Evolutionary conservation across 2,113 vertebrate genomes (phyloP).

Genomic region (Proteles cristata): DNA sequence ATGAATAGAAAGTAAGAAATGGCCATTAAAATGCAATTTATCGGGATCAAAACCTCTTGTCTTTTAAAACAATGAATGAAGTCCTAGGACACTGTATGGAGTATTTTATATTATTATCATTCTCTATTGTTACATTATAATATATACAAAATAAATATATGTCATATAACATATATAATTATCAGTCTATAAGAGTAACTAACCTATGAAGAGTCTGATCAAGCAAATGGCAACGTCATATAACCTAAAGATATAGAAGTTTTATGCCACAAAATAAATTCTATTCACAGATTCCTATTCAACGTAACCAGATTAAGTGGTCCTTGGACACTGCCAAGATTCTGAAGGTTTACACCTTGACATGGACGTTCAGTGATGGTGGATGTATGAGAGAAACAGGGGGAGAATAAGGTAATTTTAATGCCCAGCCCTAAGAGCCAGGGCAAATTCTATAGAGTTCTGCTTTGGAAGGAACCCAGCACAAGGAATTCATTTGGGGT

Average conservation of each 20-base stretch:
- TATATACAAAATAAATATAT: neutral
- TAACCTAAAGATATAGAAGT: neutral
- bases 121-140: neutral
- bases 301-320: neutral
- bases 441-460: neutral
- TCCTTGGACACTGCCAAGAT: neutral
- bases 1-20: neutral
- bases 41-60: neutral
- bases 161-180: neutral
- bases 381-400: neutral
- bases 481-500: neutral
- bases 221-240: neutral
- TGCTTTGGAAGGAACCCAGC: neutral
- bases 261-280: neutral
- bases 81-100: neutral
- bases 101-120: neutral
- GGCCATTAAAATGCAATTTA: neutral
- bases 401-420: neutral
- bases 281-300: neutral
- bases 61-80: neutral
- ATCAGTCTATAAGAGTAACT: neutral
- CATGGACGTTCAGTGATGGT: neutral
- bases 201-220: neutral
- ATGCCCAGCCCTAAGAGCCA: neutral
- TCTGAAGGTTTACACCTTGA: neutral